Evolutionary conservation across 2,888 invertebrate genomes (phyloP), one percentile per base, ranked within the genome.

Genomic region (Epirrhoe alternata): DNA sequence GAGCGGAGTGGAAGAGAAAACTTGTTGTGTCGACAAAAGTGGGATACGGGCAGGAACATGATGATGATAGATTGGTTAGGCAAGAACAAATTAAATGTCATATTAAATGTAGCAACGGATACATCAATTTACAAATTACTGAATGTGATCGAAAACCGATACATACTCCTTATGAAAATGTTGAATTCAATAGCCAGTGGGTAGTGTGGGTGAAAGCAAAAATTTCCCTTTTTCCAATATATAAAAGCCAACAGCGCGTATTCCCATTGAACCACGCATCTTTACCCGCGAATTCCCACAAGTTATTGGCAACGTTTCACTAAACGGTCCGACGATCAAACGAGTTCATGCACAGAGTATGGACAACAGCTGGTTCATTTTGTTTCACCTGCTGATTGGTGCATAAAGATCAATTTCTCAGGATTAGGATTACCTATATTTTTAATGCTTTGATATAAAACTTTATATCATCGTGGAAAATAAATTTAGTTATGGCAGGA

Each of bases 301-400:
- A 78, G 66, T 70, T 70, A 72, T 72, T 72, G 70, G 65, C 69
- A 69, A 65, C 70, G 71, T 54, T 74, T 71, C 54, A 64, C 66
- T 68, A 60, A 70, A 68, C 68, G 68, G 61, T 68, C 64, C 66
- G 64, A 55, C 62, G 66, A 72, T 68, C 68, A 72, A 66, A 70
- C 72, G 64, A 64, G 59, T 51, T 56, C n/a, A 30, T 17, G n/a
- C 52, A 67, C 60, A 60, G 60, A 0, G 5, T 24, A 6, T 10
- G 2, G 0, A n/a, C 17, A 30, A 51, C 12, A 63, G 67, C 62
- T 56, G 30, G 58, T 30, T 12, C 52, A 52, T 31, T 49, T 10
- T 47, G 24, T 10, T 14, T 35, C 1, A 30, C 10, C 51, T 30
- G 5, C 5, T 8, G 8, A 38, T 5, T 42, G 50, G 7, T 12